Evolutionary conservation across 2,797 vertebrate genomes (phyloP).

Genomic region (Balearica regulorum): DNA sequence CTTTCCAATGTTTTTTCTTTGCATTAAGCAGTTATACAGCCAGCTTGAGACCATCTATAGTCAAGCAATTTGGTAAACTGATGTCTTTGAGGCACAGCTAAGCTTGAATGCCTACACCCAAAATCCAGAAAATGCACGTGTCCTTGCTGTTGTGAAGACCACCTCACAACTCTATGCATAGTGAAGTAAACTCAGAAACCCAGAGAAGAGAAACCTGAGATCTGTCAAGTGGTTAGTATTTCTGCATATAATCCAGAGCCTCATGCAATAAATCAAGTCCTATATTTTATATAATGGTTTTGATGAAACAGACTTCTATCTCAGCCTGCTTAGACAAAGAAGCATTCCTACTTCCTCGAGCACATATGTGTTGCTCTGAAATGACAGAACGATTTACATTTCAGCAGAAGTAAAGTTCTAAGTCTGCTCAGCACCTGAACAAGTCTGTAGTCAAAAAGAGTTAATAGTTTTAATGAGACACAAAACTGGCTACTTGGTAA

Average conservation of each 20-base stretch:
- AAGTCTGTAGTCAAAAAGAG: background rate
- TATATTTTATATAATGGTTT: background rate
- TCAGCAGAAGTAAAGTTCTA: background rate
- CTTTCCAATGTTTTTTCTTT: constrained; percentile 55
- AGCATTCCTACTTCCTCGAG: background rate
- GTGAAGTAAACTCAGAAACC: background rate
- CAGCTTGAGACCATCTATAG: constrained; percentile 42
- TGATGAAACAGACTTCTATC: background rate
- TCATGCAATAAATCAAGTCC: background rate
- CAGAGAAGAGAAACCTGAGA: background rate
- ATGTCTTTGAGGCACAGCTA: constrained; percentile 25
- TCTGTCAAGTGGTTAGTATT: background rate
- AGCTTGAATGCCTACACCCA: background rate
- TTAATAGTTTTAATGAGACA: background rate
- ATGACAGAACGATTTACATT: background rate
- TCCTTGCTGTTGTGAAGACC: background rate
- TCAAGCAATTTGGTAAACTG: constrained; percentile 22
- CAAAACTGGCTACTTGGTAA: background rate
- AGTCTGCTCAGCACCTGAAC: constrained; percentile 14
- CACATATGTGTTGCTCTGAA: background rate
- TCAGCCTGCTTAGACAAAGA: background rate
- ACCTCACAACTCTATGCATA: background rate
- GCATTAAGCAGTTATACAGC: constrained; percentile 35
- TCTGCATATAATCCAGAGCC: background rate
- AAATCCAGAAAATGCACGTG: constrained; percentile 9